Conservation (phyloP, 2,888 invertebrate species). For the Heliconius aoede region DNA sequence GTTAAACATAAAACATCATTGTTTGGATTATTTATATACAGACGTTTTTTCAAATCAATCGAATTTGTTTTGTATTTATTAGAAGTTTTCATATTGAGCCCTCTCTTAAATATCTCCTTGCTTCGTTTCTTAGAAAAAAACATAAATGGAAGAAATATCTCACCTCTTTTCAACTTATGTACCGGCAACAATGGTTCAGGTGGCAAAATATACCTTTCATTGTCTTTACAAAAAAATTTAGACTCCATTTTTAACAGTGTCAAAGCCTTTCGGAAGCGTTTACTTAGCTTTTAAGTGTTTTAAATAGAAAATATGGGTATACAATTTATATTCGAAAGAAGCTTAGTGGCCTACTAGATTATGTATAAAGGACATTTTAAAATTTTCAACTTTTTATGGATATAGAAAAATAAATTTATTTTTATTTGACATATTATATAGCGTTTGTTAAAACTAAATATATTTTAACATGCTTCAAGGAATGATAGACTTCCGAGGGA, state of each 20-base stretch:
- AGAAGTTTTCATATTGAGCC: conserved; percentile 53
- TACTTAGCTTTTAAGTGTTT: not conserved
- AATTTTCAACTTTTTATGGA: not conserved
- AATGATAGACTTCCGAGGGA: conserved; percentile 54
- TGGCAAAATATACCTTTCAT: conserved; percentile 52
- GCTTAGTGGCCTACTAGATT: conserved; percentile 14
- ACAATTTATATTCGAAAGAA: conserved; percentile 1
- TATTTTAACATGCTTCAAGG: conserved; percentile 40
- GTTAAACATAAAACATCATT: conserved; percentile 60
- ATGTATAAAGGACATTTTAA: not conserved
- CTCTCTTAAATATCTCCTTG: conserved; percentile 54
- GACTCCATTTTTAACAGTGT: not conserved
- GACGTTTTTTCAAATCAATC: conserved; percentile 57
- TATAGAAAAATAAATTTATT: not conserved
- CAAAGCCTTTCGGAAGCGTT: not conserved
- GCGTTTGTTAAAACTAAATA: not conserved
- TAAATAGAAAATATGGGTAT: not conserved
- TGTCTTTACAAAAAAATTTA: not conserved
- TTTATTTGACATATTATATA: not conserved
- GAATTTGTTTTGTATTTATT: conserved; percentile 65
- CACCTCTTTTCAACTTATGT: conserved; percentile 56
- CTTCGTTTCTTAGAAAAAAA: conserved; percentile 60
- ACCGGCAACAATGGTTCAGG: conserved; percentile 53
- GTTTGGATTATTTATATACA: conserved; percentile 53
- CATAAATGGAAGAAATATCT: conserved; percentile 61